These are phyloP conservation scores for Crax fasciolata DNA, from an alignment of 2,797 vertebrate species.

Conservation along the genomic window DNA sequence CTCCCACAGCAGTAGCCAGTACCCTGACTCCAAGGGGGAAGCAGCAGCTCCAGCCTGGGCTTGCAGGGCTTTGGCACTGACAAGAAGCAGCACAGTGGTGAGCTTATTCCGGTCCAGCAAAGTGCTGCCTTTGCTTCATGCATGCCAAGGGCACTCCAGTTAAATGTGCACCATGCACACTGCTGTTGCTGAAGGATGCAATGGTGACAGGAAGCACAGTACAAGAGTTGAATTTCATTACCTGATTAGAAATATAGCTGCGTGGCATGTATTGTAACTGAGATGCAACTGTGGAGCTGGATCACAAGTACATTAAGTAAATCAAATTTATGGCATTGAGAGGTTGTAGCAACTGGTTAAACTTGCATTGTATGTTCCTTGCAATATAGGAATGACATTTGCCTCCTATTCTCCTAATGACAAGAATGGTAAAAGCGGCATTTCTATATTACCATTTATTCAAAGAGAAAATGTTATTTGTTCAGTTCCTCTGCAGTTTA, in stretches of 20 bases:
- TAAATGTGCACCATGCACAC: not conserved
- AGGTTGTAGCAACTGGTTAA: not conserved
- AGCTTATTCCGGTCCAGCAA: constrained; percentile 17
- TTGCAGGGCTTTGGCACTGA: constrained; percentile 37
- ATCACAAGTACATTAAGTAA: not conserved
- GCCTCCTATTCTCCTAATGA: not conserved
- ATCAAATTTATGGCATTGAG: not conserved
- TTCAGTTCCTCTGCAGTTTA: not conserved
- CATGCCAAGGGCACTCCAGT: not conserved
- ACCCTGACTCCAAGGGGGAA: not conserved
- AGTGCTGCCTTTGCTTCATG: not conserved
- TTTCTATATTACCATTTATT: not conserved
- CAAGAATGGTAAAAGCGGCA: not conserved
- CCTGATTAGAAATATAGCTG: constrained; percentile 35
- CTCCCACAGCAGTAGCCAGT: not conserved
- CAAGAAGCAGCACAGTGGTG: not conserved
- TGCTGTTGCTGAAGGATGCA: not conserved
- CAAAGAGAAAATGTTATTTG: not conserved
- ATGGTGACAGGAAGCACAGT: not conserved
- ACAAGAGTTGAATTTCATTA: constrained; percentile 30
- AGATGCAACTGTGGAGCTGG: not conserved
- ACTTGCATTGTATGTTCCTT: not conserved
- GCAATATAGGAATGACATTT: not conserved
- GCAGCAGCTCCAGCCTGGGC: not conserved
- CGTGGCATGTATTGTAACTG: not conserved